A percentile compares a stretch with the other conserved stretches of the same genome.
Conservation (phyloP, 2,797 vertebrate genomes). For the Acanthiza pusilla region DNA sequence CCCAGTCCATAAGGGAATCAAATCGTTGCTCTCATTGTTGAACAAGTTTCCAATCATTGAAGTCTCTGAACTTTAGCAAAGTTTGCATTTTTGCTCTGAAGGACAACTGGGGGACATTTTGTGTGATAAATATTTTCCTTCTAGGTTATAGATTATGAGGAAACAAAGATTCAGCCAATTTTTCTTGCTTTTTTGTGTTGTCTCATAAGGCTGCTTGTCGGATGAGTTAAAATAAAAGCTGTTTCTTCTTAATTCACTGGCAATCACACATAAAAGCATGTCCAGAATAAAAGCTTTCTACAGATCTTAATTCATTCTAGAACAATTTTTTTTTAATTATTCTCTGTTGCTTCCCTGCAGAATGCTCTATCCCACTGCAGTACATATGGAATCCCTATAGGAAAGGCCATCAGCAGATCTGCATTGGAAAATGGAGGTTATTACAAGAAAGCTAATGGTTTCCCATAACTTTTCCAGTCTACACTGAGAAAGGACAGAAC, state of each 20-base stretch:
- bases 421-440: background rate
- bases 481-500: background rate
- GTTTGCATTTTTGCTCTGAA: background rate
- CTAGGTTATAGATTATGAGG: background rate
- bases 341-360: background rate
- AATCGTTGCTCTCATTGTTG: background rate
- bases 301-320: background rate
- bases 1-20: background rate
- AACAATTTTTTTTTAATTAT: background rate
- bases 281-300: background rate
- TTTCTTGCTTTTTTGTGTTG: background rate
- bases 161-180: background rate
- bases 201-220: background rate
- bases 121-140: background rate
- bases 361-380: background rate
- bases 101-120: background rate
- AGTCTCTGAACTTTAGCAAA: background rate
- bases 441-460: background rate
- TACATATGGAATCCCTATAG: background rate
- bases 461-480: background rate
- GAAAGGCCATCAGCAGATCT: background rate
- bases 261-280: background rate
- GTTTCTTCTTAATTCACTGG: background rate
- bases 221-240: background rate
- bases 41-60: background rate